Evolutionary conservation across 2,797 vertebrate genomes (phyloP).

Genomic region (Chiroxiphia lanceolata): DNA sequence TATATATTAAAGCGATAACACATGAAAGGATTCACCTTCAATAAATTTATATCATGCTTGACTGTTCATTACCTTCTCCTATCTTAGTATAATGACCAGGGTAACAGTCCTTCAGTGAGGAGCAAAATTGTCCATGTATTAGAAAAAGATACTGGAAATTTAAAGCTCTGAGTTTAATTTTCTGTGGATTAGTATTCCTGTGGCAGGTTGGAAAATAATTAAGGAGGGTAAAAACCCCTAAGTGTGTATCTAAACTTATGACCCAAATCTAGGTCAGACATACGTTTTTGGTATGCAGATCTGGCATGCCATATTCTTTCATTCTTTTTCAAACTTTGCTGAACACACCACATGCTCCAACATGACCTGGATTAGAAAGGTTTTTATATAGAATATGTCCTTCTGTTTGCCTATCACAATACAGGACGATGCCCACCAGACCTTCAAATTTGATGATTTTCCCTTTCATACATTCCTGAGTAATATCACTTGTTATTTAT

Average conservation of each 20-base stretch:
- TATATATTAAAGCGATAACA: not conserved
- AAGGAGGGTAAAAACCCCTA: not conserved
- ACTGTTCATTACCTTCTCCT: not conserved
- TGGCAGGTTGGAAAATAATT: not conserved
- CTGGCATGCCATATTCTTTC: not conserved
- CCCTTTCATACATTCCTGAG: rapidly evolving
- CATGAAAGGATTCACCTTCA: not conserved
- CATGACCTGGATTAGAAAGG: not conserved
- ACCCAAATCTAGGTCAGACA: not conserved
- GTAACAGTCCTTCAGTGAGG: not conserved
- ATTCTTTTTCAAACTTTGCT: not conserved
- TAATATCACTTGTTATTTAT: not conserved
- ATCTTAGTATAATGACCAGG: not conserved
- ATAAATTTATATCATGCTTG: not conserved
- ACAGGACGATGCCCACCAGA: not conserved
- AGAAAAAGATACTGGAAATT: not conserved
- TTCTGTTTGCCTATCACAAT: not conserved
- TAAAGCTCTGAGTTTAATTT: not conserved
- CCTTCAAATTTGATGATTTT: not conserved
- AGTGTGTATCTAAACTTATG: not conserved
- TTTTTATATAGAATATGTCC: not conserved
- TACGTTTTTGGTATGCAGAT: not conserved
- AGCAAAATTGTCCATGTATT: not conserved
- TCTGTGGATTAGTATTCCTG: not conserved
- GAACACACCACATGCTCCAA: not conserved